These are phyloP conservation scores for Laupala kohalensis DNA, from an alignment of 1,140 invertebrate genomes.

Conservation along the genomic window DNA sequence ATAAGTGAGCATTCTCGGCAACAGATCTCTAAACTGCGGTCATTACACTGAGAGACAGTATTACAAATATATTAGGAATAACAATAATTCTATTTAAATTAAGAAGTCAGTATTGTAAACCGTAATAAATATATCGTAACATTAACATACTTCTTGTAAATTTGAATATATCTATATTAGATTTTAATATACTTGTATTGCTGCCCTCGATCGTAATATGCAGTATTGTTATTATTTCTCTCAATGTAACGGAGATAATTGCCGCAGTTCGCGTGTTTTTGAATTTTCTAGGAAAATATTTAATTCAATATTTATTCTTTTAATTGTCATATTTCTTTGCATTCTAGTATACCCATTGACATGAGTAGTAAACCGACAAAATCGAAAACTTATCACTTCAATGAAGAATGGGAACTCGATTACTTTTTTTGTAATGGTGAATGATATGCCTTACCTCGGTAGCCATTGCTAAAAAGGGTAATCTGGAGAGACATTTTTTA, in stretches of 20 bases:
- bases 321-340: slow-evolving; percentile 3
- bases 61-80: too few species aligned
- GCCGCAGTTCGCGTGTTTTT: background rate
- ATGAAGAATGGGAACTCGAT: slow-evolving; percentile 19
- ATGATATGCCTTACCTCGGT: slow-evolving; percentile 19
- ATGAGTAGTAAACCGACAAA: slow-evolving; percentile 14
- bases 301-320: too few species aligned
- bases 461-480: slow-evolving; percentile 20
- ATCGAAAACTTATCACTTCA: slow-evolving; percentile 17
- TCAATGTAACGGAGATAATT: too few species aligned
- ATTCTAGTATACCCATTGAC: slow-evolving; percentile 12
- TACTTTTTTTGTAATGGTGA: slow-evolving; percentile 21
- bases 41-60: too few species aligned
- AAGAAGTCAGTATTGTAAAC: slow-evolving; percentile 1
- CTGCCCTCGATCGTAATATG: background rate
- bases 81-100: too few species aligned
- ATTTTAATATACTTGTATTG: background rate
- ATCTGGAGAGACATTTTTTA: slow-evolving; percentile 21
- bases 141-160: background rate
- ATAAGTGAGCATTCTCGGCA: too few species aligned
- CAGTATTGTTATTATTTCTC: background rate
- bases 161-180: background rate
- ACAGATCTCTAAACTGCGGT: too few species aligned
- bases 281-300: background rate
- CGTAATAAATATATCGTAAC: background rate